phyloP scores from a whole-genome alignment of 2,113 vertebrate species.

The Ameiurus melas region DNA sequence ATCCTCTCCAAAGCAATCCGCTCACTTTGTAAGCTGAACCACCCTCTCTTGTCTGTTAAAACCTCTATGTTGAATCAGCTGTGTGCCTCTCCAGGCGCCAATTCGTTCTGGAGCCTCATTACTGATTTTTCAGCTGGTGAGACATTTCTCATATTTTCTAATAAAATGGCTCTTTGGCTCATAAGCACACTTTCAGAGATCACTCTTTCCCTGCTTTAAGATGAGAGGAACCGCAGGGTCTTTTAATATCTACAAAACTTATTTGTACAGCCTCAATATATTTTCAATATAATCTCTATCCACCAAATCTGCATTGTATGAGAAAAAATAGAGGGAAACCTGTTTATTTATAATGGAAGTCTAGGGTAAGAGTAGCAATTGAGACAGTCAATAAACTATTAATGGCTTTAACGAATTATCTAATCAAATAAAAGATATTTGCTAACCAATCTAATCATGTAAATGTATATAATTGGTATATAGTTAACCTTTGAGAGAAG shows the following conservation, averaged over 20 bases:
- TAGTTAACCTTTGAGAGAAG: not conserved
- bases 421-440: not conserved
- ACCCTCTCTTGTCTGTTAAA: slow-evolving; percentile 2
- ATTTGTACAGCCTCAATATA: not conserved
- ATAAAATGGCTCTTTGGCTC: slow-evolving; percentile 37
- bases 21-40: slow-evolving; percentile 47
- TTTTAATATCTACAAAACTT: not conserved
- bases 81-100: not conserved
- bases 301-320: not conserved
- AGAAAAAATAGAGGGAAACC: not conserved
- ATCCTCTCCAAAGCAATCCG: not conserved
- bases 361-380: not conserved
- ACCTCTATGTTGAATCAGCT: slow-evolving; percentile 22
- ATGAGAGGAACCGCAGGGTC: not conserved
- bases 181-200: slow-evolving; percentile 36
- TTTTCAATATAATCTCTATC: not conserved
- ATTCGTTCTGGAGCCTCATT: slow-evolving; percentile 29
- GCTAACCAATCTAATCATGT: not conserved
- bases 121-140: slow-evolving; percentile 44
- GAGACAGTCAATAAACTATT: not conserved
- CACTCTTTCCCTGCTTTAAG: slow-evolving; percentile 11
- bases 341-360: not conserved
- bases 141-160: slow-evolving; percentile 43
- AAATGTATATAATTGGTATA: not conserved
- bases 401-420: not conserved